Evolutionary conservation across 92 coral and sea anemone genomes (phyloP).

Genomic region (Pocillopora grandis): DNA sequence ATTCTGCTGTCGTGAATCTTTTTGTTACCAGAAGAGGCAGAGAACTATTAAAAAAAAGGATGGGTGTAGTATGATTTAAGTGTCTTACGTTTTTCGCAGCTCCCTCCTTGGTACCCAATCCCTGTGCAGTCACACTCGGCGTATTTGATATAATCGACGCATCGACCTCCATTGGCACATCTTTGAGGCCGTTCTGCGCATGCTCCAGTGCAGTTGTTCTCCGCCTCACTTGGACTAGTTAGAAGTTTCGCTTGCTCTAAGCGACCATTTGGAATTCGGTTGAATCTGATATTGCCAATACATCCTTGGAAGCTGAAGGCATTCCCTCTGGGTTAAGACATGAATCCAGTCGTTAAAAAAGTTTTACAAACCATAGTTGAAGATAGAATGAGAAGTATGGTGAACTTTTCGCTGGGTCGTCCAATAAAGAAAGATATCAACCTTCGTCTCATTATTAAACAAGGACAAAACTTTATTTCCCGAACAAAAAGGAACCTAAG

Average conservation of each 20-base stretch:
- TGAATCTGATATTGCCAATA: constrained; percentile 22
- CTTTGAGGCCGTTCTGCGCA: constrained; percentile 29
- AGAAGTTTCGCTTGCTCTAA: constrained; percentile 16
- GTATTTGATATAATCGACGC: constrained; percentile 56
- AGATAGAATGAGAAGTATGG: not conserved
- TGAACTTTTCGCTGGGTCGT: too few species aligned
- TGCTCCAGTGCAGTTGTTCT: constrained; percentile 51
- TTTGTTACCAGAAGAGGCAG: too few species aligned
- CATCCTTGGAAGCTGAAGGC: constrained; percentile 22
- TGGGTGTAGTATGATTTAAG: not conserved
- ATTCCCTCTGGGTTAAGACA: not conserved
- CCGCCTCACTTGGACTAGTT: not conserved
- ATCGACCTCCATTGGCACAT: constrained; percentile 67
- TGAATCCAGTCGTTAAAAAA: not conserved
- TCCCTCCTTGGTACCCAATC: constrained; percentile 55
- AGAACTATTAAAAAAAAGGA: not conserved
- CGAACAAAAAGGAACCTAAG: too few species aligned
- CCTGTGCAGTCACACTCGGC: constrained; percentile 63
- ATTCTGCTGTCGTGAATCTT: too few species aligned
- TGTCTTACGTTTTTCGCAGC: constrained; percentile 45
- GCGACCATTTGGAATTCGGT: constrained; percentile 29
- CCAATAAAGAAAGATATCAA: too few species aligned
- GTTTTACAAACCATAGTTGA: not conserved
- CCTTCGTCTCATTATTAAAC: too few species aligned
- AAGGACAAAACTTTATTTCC: too few species aligned